These are phyloP conservation scores for Eucidaris tribuloides DNA, from an alignment of 35 echinoderm and acorn worm species.

Conservation along the genomic window DNA sequence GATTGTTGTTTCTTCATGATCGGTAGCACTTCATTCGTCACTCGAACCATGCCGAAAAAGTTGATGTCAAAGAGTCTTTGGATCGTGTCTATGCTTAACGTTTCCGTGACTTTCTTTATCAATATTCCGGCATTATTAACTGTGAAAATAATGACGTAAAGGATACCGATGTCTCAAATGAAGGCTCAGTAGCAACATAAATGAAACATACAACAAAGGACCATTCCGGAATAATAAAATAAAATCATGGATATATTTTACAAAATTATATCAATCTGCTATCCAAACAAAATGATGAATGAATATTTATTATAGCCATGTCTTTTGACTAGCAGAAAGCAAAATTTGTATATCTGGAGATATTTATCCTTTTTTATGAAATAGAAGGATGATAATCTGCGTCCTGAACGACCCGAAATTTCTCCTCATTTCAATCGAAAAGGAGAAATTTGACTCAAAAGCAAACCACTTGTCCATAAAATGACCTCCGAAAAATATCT, in stretches of 20 bases:
- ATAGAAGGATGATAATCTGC: no score
- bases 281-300: no score
- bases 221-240: neutral
- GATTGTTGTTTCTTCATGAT: constrained; percentile 9
- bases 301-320: no score
- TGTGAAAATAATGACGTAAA: no score
- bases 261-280: neutral
- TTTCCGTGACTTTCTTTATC: constrained; percentile 22
- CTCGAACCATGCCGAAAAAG: neutral
- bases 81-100: neutral
- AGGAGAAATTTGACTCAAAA: neutral
- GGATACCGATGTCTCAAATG: no score
- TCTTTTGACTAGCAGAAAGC: no score
- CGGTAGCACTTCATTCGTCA: neutral
- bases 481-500: neutral
- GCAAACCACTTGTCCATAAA: neutral
- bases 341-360: no score
- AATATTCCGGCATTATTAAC: constrained; percentile 34
- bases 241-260: neutral
- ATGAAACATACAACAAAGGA: neutral
- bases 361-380: no score
- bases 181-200: neutral
- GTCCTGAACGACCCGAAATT: no score
- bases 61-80: neutral
- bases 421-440: no score